phyloP scores from a whole-genome alignment of 64 coral and sea anemone species.

The Montipora efflorescens region DNA sequence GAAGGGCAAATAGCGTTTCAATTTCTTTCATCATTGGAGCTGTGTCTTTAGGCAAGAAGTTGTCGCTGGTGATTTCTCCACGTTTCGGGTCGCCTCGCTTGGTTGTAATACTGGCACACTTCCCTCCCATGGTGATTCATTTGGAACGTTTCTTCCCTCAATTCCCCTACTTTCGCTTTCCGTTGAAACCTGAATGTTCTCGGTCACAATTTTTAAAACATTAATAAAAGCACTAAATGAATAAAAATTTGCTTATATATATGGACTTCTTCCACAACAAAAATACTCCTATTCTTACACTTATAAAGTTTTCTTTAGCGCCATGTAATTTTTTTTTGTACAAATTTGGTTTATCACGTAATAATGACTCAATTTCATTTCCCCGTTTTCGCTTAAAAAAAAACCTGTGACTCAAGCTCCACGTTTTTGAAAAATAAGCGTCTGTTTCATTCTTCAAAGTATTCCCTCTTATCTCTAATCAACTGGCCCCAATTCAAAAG shows the following conservation, averaged over 20 bases:
- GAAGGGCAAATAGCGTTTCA: too few relatives aligned
- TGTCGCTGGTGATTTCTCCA: neutral
- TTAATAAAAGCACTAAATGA: neutral
- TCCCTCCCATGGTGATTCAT: neutral
- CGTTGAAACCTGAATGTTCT: neutral
- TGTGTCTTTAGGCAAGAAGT: conserved; percentile 25
- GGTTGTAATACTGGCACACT: conserved; percentile 1
- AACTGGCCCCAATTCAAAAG: too few relatives aligned
- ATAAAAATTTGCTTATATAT: neutral
- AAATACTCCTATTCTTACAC: neutral
- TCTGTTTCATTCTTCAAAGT: too few relatives aligned
- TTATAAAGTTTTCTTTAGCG: neutral
- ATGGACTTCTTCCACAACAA: conserved; percentile 22
- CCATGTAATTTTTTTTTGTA: neutral
- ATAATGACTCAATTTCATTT: too few relatives aligned
- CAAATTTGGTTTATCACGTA: neutral
- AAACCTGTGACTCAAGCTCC: too few relatives aligned
- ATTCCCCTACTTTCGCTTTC: neutral
- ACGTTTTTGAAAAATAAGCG: too few relatives aligned
- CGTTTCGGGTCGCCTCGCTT: neutral
- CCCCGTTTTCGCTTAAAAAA: too few relatives aligned
- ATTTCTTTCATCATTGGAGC: too few relatives aligned
- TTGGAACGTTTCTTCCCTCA: neutral
- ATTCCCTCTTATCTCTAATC: too few relatives aligned
- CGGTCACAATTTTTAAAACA: conserved; percentile 18